Conservation (phyloP, 2,888 invertebrate genomes). For the Harpalus rubripes region DNA sequence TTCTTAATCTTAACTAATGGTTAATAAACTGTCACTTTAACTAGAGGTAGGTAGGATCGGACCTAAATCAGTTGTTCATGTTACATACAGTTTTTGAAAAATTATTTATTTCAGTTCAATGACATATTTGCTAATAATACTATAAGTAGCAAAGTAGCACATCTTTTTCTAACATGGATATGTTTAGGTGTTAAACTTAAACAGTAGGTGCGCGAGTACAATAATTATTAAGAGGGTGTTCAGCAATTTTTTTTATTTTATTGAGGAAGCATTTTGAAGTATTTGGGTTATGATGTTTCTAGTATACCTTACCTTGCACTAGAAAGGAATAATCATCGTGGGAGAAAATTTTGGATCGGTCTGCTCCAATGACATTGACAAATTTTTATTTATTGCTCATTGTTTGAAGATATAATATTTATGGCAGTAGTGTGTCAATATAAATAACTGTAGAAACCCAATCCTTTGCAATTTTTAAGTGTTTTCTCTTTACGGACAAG, state of each 20-base stretch:
- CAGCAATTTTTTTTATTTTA: background rate
- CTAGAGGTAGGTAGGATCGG: no score
- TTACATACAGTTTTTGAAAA: no score
- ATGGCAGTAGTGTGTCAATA: background rate
- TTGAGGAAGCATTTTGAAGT: background rate
- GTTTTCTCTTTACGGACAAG: conserved; percentile 2
- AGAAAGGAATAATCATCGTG: conserved; percentile 6
- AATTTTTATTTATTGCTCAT: conserved; percentile 38
- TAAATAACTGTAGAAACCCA: conserved; percentile 21
- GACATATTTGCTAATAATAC: no score
- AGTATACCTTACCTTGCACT: background rate
- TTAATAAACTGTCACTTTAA: no score
- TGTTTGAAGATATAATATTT: conserved; percentile 6
- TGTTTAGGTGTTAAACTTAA: no score
- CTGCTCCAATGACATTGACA: conserved; percentile 17
- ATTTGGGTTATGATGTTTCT: conserved; percentile 32
- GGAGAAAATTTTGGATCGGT: conserved; percentile 28
- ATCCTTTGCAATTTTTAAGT: conserved; percentile 25
- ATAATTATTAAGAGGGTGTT: no score
- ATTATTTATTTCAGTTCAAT: no score
- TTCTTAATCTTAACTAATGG: no score
- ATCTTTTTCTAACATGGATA: no score
- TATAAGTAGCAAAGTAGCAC: no score
- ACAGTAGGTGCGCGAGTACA: no score
- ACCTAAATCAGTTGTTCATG: no score